Evolutionary conservation across 2,113 vertebrate genomes (phyloP).

Genomic region (Micromys minutus): DNA sequence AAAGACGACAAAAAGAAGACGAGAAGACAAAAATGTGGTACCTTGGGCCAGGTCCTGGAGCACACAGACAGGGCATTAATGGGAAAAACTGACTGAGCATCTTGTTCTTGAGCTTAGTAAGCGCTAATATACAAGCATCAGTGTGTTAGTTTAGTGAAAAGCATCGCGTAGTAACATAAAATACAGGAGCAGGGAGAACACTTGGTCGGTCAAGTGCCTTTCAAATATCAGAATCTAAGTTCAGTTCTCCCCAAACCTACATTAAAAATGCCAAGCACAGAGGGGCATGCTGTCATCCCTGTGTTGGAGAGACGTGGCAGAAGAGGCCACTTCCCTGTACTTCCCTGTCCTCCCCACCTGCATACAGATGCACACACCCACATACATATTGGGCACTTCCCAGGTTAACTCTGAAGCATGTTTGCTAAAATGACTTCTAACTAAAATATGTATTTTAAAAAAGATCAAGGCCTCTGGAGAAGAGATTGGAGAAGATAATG

Average conservation of each 20-base stretch:
- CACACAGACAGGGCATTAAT: neutral
- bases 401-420: neutral
- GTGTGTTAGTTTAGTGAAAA: slow-evolving; percentile 1
- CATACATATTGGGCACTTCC: neutral
- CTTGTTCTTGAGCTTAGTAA: neutral
- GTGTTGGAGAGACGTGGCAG: neutral
- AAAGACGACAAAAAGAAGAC: neutral
- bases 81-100: neutral
- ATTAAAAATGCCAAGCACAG: neutral
- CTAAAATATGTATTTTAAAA: neutral
- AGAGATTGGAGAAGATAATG: neutral
- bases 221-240: neutral
- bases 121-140: neutral
- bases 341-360: neutral
- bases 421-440: slow-evolving; percentile 8
- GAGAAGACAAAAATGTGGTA: neutral
- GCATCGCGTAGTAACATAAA: neutral
- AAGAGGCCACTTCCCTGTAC: neutral
- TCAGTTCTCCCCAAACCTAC: neutral
- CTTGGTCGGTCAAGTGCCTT: neutral
- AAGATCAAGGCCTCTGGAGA: neutral
- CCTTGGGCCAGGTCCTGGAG: neutral
- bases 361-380: neutral
- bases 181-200: neutral
- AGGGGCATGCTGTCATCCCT: neutral